A percentile compares a stretch with the other conserved stretches of the same genome.
phyloP scores from a whole-genome alignment of 2,888 invertebrate genomes.

The Melanostoma scalare region DNA sequence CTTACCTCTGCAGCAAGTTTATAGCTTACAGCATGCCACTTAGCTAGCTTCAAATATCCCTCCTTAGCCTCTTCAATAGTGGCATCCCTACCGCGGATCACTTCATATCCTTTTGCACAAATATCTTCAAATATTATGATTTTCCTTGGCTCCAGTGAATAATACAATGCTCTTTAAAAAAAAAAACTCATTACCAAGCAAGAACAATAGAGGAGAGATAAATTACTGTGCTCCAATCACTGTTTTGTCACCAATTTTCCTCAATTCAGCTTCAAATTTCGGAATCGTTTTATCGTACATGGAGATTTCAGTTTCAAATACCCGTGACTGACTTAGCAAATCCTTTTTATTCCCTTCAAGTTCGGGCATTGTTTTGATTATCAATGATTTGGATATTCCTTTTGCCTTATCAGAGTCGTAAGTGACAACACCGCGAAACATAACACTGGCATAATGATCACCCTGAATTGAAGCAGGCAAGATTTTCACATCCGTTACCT shows the following conservation, averaged over 20 bases:
- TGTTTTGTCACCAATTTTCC: constrained; percentile 37
- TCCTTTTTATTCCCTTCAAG: constrained; percentile 33
- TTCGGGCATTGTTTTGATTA: constrained; percentile 30
- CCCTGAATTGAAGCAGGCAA: no score
- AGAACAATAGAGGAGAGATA: neutral
- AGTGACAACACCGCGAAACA: no score
- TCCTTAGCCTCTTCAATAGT: constrained; percentile 55
- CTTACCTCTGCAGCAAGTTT: constrained; percentile 53
- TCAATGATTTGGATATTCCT: neutral
- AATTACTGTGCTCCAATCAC: constrained; percentile 33
- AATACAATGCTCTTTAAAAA: constrained; percentile 16
- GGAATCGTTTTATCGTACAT: constrained; percentile 53
- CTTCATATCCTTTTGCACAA: constrained; percentile 28
- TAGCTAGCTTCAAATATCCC: constrained; percentile 74
- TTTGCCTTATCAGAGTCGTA: constrained; percentile 4
- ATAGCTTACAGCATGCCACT: constrained; percentile 75
- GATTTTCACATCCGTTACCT: no score
- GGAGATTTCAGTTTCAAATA: constrained; percentile 51
- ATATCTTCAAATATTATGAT: constrained; percentile 60
- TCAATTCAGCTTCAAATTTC: constrained; percentile 35
- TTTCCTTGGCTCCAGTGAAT: constrained; percentile 58
- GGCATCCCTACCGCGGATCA: constrained; percentile 16
- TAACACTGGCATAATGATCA: no score
- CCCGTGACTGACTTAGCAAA: constrained; percentile 17
- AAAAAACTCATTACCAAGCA: neutral